Evolutionary conservation across 2,797 vertebrate genomes (phyloP).

Genomic region (Helicolenus hilgendorfi): DNA sequence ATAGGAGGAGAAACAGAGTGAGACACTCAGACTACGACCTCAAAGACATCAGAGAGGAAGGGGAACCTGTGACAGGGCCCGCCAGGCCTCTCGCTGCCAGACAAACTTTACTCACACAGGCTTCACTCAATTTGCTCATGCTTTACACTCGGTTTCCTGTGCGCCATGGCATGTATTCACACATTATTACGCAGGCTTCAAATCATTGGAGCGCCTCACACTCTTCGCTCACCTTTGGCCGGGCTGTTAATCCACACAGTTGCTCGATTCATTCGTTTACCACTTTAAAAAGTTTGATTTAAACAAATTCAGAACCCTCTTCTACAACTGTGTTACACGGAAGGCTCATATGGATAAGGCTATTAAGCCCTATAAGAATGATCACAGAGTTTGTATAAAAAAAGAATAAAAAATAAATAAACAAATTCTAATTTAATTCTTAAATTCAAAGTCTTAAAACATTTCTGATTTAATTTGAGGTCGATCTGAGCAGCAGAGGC

Average conservation of each 20-base stretch:
- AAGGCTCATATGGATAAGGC: too few relatives aligned
- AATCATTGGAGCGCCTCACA: constrained; percentile 70
- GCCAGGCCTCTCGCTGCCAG: constrained; percentile 76
- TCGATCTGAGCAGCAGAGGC: too few relatives aligned
- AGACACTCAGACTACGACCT: constrained; percentile 84
- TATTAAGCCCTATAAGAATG: too few relatives aligned
- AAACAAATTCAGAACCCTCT: neutral
- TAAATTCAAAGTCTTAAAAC: too few relatives aligned
- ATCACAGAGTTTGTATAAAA: too few relatives aligned
- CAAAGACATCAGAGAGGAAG: constrained; percentile 87
- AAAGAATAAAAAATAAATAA: too few relatives aligned
- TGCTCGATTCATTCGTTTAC: constrained; percentile 52
- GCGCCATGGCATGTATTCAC: constrained; percentile 69
- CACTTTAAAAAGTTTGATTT: constrained; percentile 9
- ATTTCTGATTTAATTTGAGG: too few relatives aligned
- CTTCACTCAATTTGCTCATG: constrained; percentile 64
- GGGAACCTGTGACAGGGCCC: constrained; percentile 86
- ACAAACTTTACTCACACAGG: constrained; percentile 86
- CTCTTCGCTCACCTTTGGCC: constrained; percentile 60
- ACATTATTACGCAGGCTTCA: constrained; percentile 69
- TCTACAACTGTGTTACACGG: too few relatives aligned
- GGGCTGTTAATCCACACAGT: constrained; percentile 54
- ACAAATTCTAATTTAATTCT: too few relatives aligned
- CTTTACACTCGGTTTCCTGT: constrained; percentile 80
- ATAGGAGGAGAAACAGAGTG: constrained; percentile 86